A percentile compares a stretch with the other conserved stretches of the same genome.
phyloP scores from a whole-genome alignment of 2,888 invertebrate genomes.

The Nephrotoma flavescens region DNA sequence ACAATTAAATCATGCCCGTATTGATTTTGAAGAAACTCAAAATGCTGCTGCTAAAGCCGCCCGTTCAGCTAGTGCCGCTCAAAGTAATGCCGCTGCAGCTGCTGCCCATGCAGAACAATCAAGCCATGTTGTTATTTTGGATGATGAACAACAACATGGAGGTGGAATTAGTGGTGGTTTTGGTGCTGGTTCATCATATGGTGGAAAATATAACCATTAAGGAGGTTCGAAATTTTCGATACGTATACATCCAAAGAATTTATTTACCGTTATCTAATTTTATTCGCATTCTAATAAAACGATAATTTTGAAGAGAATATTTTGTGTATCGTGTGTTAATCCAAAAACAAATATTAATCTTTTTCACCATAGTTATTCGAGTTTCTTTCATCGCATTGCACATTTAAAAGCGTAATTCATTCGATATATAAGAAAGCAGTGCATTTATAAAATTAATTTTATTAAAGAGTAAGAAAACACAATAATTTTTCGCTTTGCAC shows the following conservation, averaged over 20 bases:
- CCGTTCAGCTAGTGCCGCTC: slow-evolving; percentile 48
- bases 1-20: slow-evolving; percentile 46
- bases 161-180: neutral
- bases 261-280: neutral
- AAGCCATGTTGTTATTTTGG: neutral
- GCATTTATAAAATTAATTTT: neutral
- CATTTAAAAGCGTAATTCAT: neutral
- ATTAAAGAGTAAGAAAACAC: neutral
- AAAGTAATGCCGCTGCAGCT: slow-evolving; percentile 53
- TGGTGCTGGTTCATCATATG: neutral
- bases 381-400: neutral
- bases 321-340: no score
- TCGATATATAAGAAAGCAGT: neutral
- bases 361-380: neutral
- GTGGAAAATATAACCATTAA: neutral
- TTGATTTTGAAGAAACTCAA: slow-evolving; percentile 57
- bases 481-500: neutral
- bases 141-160: neutral
- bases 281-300: neutral
- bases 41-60: slow-evolving; percentile 48
- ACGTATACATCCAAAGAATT: neutral
- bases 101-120: slow-evolving; percentile 42
- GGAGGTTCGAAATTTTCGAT: neutral
- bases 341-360: neutral
- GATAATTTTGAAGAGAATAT: no score